phyloP scores from a whole-genome alignment of 2,888 invertebrate genomes.

The Cheiracanthium punctorium region DNA sequence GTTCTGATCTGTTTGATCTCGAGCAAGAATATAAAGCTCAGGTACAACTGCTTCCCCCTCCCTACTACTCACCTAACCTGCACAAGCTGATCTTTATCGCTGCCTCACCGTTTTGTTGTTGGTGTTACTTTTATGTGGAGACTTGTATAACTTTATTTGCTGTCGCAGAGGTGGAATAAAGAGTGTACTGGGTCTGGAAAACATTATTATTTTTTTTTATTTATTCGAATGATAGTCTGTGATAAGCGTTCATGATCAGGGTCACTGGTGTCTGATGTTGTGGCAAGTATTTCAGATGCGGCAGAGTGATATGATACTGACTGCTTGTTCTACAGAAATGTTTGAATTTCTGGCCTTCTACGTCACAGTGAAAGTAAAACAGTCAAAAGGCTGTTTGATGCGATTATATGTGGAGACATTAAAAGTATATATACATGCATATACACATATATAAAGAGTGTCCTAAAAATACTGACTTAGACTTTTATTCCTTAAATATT shows the following conservation, averaged over 20 bases:
- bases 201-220: neutral
- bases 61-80: neutral
- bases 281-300: neutral
- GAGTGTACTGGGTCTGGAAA: neutral
- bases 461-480: no score
- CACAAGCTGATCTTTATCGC: neutral
- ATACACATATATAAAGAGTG: no score
- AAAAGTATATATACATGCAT: no score
- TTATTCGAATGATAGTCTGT: neutral
- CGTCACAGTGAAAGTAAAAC: no score
- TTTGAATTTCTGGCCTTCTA: no score
- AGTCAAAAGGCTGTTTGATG: no score
- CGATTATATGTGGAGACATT: no score
- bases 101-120: neutral
- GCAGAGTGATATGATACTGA: neutral
- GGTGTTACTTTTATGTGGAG: neutral
- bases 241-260: neutral
- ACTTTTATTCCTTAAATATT: no score
- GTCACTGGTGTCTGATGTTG: neutral
- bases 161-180: neutral
- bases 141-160: conserved; percentile 3
- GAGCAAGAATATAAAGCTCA: neutral
- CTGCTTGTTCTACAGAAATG: no score
- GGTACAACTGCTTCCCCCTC: neutral
- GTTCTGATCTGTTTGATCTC: neutral